A percentile compares a stretch with the other conserved stretches of the same genome.
Conservation (phyloP, 2,797 vertebrate genomes). For the Taenioides sp. region DNA sequence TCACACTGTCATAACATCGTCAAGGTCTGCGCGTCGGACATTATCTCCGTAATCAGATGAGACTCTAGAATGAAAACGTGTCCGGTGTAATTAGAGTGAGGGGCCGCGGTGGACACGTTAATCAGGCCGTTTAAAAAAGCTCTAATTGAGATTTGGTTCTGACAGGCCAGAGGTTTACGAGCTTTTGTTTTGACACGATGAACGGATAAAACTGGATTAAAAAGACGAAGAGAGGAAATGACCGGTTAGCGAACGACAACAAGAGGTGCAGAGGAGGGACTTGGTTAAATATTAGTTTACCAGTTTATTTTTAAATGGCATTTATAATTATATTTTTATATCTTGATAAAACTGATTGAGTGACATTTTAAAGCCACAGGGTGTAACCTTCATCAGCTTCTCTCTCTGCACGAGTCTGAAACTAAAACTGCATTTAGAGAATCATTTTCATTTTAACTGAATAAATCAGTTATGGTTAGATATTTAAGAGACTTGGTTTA, state of each 20-base stretch:
- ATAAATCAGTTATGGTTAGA: background rate
- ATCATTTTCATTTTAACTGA: background rate
- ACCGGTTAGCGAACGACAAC: constrained; percentile 72
- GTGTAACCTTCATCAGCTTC: background rate
- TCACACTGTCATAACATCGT: background rate
- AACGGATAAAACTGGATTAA: constrained; percentile 62
- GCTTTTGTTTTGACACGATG: constrained; percentile 40
- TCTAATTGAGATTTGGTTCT: constrained; percentile 69
- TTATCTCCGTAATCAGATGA: constrained; percentile 71
- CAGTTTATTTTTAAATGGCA: background rate
- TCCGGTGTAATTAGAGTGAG: constrained; percentile 88
- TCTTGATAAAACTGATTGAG: background rate
- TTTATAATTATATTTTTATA: background rate
- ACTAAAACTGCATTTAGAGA: background rate
- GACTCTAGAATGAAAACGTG: constrained; percentile 95
- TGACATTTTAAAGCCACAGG: background rate
- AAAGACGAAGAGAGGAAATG: constrained; percentile 52
- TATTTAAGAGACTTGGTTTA: background rate
- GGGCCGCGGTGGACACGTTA: constrained; percentile 60
- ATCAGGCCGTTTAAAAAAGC: constrained; percentile 78
- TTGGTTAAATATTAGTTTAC: no score
- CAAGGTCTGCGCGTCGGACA: constrained; percentile 49
- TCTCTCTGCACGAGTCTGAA: background rate
- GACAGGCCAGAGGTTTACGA: constrained; percentile 29
- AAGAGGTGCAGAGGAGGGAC: constrained; percentile 44